Base-by-base conservation (phyloP, 2,888 invertebrate species). In the Thecocarcelia acutangulata region DNA sequence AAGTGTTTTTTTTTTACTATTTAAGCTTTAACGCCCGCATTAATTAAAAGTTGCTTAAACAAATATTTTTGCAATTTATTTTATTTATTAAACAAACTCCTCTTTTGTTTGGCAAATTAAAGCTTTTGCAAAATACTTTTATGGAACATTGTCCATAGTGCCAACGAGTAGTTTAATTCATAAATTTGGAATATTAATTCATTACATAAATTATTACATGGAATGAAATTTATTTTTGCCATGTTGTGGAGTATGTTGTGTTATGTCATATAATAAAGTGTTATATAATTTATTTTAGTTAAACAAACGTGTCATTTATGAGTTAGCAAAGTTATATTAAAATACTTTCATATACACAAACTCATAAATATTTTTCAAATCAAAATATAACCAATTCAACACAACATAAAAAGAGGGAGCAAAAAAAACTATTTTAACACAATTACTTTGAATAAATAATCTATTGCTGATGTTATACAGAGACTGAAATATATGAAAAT, bases 281-380 rank as follows among this genome's bases (percentile, higher is more conserved):
- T 42, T 21, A 42, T 40, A 42, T 42, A 61, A 72, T 61, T 52
- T 42, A 52, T 72, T 42, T 61, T 19, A 33, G 28, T 52, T 61
- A 1, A n/a, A 52, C 42, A 52, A 61, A 72, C 50, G 61, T 61
- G 72, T 61, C 61, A 52, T 72, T 72, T 72, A 52, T 61, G 33
- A 28, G 24, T 61, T 50, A 17, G 50, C 8, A 54, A 56, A 56
- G 42, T 44, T 50, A 21, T 40, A 21, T 21, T 40, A n/a, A 28
- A 69, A 69, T 12, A 56, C 17, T 33, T 33, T 33, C 28, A 9
- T 8, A 33, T 24, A 54, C 54, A 44, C 24, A 13, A 24, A 17
- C 58, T 19, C 37, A 50, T 40, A 72, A 59, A 40, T 42, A 52
- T 42, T 46, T 59, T 59, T 13, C 15, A 59, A 61, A 61, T 42